A percentile compares a stretch with the other conserved stretches of the same genome.
phyloP scores from a whole-genome alignment of 2,113 vertebrate species.

The Podarcis muralis region DNA sequence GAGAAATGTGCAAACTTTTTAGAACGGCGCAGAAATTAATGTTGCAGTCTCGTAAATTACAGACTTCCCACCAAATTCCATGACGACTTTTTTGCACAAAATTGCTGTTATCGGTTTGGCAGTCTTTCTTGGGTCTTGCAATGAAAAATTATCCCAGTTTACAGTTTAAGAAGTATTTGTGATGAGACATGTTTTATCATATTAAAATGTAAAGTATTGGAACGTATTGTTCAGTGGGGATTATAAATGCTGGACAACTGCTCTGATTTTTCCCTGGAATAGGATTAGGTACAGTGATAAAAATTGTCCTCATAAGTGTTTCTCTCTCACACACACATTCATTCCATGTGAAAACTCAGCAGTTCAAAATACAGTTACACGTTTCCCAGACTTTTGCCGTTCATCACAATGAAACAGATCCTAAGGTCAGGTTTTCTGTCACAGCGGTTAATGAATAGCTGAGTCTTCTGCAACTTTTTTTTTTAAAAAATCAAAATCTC shows the following conservation, averaged over 20 bases:
- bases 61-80: neutral
- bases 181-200: neutral
- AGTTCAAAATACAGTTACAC: neutral
- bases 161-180: neutral
- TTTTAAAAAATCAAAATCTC: neutral
- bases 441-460: constrained; percentile 53
- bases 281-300: neutral
- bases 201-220: neutral
- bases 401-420: constrained; percentile 12
- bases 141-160: neutral
- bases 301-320: neutral
- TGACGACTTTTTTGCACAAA: neutral
- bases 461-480: constrained; percentile 26
- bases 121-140: neutral
- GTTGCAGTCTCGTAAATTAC: neutral
- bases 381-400: neutral
- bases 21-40: neutral
- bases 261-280: neutral
- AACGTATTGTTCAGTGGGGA: neutral
- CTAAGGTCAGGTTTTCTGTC: constrained; percentile 9
- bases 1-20: neutral
- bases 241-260: neutral
- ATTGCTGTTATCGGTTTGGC: no score
- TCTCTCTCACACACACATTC: neutral
- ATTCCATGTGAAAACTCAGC: neutral